These are phyloP conservation scores for Actinopyga echinites DNA, from an alignment of 53 echinoderm and acorn worm species.

Conservation along the genomic window DNA sequence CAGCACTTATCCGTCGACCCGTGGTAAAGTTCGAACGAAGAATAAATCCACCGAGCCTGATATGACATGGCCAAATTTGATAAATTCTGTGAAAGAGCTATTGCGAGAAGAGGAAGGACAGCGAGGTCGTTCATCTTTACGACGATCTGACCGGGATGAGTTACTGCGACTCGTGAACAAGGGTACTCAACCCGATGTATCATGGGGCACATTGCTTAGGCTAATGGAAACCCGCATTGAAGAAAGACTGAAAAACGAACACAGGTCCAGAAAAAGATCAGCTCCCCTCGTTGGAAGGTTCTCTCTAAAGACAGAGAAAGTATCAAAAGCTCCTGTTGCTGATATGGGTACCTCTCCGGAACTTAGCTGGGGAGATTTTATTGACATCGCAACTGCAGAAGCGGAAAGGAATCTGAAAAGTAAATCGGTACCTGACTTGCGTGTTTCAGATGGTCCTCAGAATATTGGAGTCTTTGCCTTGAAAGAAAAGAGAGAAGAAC, in stretches of 20 bases:
- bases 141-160: neutral
- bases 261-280: neutral
- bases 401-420: slow-evolving; percentile 49
- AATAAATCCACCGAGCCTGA: slow-evolving; percentile 17
- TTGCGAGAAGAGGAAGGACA: slow-evolving; percentile 8
- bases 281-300: slow-evolving; percentile 32
- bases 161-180: neutral
- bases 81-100: slow-evolving; percentile 2
- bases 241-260: neutral
- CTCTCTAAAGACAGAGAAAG: slow-evolving; percentile 22
- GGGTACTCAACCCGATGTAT: slow-evolving; percentile 5
- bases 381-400: slow-evolving; percentile 54
- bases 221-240: slow-evolving; percentile 12
- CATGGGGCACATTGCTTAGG: slow-evolving; percentile 15
- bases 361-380: slow-evolving; percentile 53
- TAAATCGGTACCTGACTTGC: slow-evolving; percentile 22
- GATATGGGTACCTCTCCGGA: slow-evolving; percentile 56
- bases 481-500: neutral
- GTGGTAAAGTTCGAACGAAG: neutral
- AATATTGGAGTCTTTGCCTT: slow-evolving; percentile 20
- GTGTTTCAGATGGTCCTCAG: neutral
- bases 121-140: neutral
- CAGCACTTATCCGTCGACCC: neutral
- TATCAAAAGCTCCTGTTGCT: slow-evolving; percentile 1
- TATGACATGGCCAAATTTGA: neutral